phyloP scores from a whole-genome alignment of 2,888 invertebrate genomes.

The Bimastos eiseni region DNA sequence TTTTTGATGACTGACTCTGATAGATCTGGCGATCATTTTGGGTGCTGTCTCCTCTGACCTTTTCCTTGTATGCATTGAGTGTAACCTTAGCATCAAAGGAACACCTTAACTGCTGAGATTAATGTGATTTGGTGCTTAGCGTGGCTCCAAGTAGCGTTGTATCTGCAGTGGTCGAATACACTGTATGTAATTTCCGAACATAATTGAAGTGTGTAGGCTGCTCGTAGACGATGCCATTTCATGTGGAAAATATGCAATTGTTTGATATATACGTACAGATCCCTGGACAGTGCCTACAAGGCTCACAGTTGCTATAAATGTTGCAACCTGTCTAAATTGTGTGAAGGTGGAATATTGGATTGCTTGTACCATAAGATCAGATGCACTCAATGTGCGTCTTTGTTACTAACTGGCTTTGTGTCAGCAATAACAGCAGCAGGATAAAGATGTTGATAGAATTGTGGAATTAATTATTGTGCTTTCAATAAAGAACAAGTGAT shows the following conservation, averaged over 20 bases:
- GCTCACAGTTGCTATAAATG: neutral
- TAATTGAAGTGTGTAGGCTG: neutral
- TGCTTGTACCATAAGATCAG: neutral
- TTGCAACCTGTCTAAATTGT: neutral
- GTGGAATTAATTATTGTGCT: neutral
- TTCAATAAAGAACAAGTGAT: neutral
- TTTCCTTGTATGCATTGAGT: neutral
- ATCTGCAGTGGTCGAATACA: neutral
- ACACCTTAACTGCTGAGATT: neutral
- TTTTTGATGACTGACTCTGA: neutral
- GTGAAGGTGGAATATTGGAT: neutral
- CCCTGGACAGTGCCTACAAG: neutral
- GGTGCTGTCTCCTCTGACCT: neutral
- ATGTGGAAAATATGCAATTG: neutral
- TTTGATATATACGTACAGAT: neutral
- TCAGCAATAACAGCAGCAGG: neutral
- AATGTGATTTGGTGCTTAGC: neutral
- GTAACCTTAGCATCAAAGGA: neutral
- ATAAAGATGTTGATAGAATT: neutral
- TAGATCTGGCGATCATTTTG: neutral
- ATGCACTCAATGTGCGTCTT: neutral
- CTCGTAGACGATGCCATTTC: neutral
- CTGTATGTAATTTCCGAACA: neutral
- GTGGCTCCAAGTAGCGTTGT: neutral
- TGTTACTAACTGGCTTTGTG: neutral